Evolutionary conservation across 2,888 invertebrate species (phyloP), one percentile per base, ranked within the genome.

Genomic region (Cerastis rubricosa): DNA sequence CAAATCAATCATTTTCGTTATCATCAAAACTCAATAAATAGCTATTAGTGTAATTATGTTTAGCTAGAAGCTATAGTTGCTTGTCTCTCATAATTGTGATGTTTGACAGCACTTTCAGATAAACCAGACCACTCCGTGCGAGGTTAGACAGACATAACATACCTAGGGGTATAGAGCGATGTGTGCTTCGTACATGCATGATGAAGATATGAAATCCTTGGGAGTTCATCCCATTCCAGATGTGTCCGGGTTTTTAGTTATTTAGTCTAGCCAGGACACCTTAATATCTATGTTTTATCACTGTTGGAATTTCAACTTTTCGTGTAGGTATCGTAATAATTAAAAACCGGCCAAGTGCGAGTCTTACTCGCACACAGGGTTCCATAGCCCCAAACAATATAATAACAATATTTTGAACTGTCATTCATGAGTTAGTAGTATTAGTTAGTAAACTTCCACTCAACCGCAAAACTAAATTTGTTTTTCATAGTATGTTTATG

Each of bases 71-170:
- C n/a, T n/a, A n/a, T n/a, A n/a, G n/a, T n/a, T n/a, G n/a, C n/a
- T n/a, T n/a, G n/a, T n/a, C n/a, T n/a, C n/a, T n/a, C n/a, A n/a
- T n/a, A n/a, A n/a, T n/a, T n/a, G n/a, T n/a, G n/a, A n/a, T 54
- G 29, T 73, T 54, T 43, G 43, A 73, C 14, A 73, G 29, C 43
- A 73, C 73, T 73, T 73, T 45, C 54, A 54, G n/a, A 73, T 43
- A 54, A 73, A 17, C 43, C 29, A 73, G 73, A 73, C 9, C 29
- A 45, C 12, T 51, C 0, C 40, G 49, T 73, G n/a, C 29, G 29
- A 35, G 54, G 29, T 54, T 45, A 47, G 14, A 40, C 25, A 47
- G 8, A 47, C 17, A 59, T 35, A 74, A 19, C 22, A 59, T 29
- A 0, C 11, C n/a, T n/a, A 43, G 35, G 4, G 22, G 22, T 25